phyloP scores from a whole-genome alignment of 2,113 vertebrate genomes.

The Trichomycterus rosablanca region DNA sequence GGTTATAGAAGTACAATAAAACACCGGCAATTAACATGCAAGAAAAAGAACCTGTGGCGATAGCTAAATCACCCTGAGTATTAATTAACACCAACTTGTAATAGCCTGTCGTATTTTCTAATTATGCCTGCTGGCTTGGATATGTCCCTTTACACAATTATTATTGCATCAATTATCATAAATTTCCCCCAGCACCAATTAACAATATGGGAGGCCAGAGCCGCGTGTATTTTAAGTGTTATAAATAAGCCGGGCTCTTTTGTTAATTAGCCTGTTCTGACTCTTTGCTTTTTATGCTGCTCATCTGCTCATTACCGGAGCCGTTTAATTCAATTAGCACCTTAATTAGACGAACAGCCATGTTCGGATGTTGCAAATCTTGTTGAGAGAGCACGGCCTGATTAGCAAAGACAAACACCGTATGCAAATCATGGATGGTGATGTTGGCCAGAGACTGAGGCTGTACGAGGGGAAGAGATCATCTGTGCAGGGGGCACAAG shows the following conservation, averaged over 20 bases:
- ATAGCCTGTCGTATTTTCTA: slow-evolving; percentile 71
- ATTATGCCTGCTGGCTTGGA: slow-evolving; percentile 70
- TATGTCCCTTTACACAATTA: slow-evolving; percentile 67
- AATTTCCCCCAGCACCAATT: slow-evolving; percentile 94
- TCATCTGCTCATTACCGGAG: slow-evolving; percentile 93
- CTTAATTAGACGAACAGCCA: slow-evolving; percentile 94
- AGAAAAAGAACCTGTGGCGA: no score
- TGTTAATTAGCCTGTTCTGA: slow-evolving; percentile 99
- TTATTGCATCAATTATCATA: slow-evolving; percentile 97
- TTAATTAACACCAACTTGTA: slow-evolving; percentile 73
- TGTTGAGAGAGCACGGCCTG: slow-evolving; percentile 76
- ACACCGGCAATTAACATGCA: no score
- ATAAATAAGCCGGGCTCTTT: slow-evolving; percentile 95
- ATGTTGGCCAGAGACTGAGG: slow-evolving; percentile 57
- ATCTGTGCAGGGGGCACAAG: slow-evolving; percentile 63
- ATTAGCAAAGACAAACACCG: slow-evolving; percentile 92
- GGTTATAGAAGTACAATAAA: no score
- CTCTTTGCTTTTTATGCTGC: slow-evolving; percentile 96
- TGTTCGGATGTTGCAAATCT: slow-evolving; percentile 80
- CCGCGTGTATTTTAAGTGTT: slow-evolving; percentile 92
- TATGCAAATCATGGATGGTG: slow-evolving; percentile 72
- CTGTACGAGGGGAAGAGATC: slow-evolving; percentile 65
- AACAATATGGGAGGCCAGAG: slow-evolving; percentile 82
- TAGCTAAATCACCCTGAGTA: slow-evolving; percentile 50
- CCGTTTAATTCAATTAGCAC: slow-evolving; percentile 99